A percentile compares a stretch with the other conserved stretches of the same genome.
phyloP scores from a whole-genome alignment of 2,888 invertebrate species.

The Catocala sponsa region DNA sequence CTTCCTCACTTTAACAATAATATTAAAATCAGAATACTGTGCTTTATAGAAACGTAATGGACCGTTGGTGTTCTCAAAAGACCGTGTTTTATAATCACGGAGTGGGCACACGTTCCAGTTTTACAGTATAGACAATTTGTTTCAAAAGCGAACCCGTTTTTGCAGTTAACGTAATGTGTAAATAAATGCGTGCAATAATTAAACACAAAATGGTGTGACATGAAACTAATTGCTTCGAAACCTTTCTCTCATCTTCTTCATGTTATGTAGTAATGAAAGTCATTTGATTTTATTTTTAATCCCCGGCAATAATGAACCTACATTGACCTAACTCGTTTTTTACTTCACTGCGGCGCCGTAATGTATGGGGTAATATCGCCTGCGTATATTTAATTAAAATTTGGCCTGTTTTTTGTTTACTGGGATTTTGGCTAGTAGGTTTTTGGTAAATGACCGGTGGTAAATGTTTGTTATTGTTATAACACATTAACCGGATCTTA shows the following conservation, averaged over 20 bases:
- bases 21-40: neutral
- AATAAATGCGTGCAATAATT: slow-evolving; percentile 85
- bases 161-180: slow-evolving; percentile 83
- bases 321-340: slow-evolving; percentile 28
- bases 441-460: neutral
- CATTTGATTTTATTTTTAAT: slow-evolving; percentile 46
- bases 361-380: neutral
- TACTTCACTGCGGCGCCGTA: slow-evolving; percentile 15
- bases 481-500: too few relatives aligned
- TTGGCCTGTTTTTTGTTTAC: slow-evolving; percentile 1
- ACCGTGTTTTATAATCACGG: neutral
- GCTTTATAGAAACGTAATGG: slow-evolving; percentile 11
- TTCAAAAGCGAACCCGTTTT: slow-evolving; percentile 79
- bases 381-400: slow-evolving; percentile 3
- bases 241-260: slow-evolving; percentile 57
- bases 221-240: slow-evolving; percentile 75
- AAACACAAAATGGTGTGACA: slow-evolving; percentile 76
- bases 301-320: slow-evolving; percentile 22
- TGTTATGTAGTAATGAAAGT: slow-evolving; percentile 40
- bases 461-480: neutral
- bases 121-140: slow-evolving; percentile 69
- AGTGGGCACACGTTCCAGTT: slow-evolving; percentile 27
- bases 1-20: neutral
- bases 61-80: neutral
- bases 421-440: neutral